A percentile compares a stretch with the other conserved stretches of the same genome.
Evolutionary conservation across 2,888 invertebrate genomes (phyloP).

Genomic region (Xylota sylvarum): DNA sequence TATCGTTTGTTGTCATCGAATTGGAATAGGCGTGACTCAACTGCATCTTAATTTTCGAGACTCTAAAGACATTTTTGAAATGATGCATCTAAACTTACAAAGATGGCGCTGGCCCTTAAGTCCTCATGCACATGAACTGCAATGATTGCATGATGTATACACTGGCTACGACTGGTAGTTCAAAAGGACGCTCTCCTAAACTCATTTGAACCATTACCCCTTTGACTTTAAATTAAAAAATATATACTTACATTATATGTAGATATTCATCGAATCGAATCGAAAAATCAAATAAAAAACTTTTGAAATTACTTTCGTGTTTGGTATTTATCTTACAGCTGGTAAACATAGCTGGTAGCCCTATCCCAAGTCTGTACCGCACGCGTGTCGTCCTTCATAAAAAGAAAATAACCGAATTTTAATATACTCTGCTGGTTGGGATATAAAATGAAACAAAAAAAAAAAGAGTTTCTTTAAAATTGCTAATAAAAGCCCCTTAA

Average conservation of each 20-base stretch:
- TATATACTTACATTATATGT: too few species aligned
- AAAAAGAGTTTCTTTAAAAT: conserved; percentile 39
- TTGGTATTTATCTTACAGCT: conserved; percentile 21
- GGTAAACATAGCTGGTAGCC: conserved; percentile 1
- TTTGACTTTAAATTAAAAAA: neutral
- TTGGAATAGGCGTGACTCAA: too few species aligned
- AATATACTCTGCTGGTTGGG: conserved; percentile 33
- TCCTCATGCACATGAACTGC: too few species aligned
- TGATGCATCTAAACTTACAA: too few species aligned
- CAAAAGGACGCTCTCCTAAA: too few species aligned
- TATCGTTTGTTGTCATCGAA: too few species aligned
- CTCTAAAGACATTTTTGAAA: too few species aligned
- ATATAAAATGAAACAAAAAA: conserved; percentile 1
- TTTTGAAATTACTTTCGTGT: conserved; percentile 13
- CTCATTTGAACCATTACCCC: neutral
- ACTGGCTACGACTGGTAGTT: too few species aligned
- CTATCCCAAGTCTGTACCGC: conserved; percentile 22
- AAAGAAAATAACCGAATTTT: conserved; percentile 34
- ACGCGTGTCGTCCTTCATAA: neutral
- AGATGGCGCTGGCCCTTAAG: too few species aligned
- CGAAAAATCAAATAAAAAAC: conserved; percentile 25
- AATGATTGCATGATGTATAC: too few species aligned
- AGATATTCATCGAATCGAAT: conserved; percentile 12
- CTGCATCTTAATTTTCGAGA: too few species aligned
- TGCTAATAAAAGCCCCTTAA: conserved; percentile 49